Evolutionary conservation across 2,113 vertebrate species (phyloP), one percentile per base, ranked within the genome.

Genomic region (Prionailurus viverrinus): DNA sequence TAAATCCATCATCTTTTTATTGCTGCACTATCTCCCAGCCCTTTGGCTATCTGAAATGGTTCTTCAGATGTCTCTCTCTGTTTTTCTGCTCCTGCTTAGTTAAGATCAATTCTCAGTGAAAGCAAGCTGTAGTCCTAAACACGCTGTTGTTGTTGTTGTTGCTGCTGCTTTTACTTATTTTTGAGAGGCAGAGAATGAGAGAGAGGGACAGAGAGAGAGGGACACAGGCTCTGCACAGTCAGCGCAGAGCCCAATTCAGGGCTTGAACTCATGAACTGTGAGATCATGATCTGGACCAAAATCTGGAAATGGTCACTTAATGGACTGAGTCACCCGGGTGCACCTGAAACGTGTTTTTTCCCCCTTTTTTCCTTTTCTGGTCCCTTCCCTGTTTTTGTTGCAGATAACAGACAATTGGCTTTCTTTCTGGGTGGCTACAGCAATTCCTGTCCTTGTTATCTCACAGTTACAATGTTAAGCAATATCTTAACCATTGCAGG

Each of bases 401-500:
- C 36, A 71, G 68, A 74, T 71, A 25, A 65, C 27, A 29, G 0
- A 23, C 25, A 65, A 19, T 16, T 89, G n/a, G 29, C 19, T 87
- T 18, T 18, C 89, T 16, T 65, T 97, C 65, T 96, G 71, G 19
- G 74, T 39, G 16, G 12, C 39, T 97, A 14, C n/a, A 73, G 66
- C 11, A 78, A 3, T 39, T 53, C 31, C 31, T 4, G 21, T n/a
- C 71, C 94, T 88, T 91, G 29, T 91, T 96, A 36, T 94, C 63
- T 93, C 76, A 16, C 11, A 58, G 85, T 97, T 98, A 84, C 0
- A 0, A 18, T 68, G 36, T 87, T 65, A 96, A 79, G 97, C 71
- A 83, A 51, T 92, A 80, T 95, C 91, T 94, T 87, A 90, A 89
- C n/a, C 84, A 94, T 89, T 88, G 86, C 5, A 84, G n/a, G 25